Evolutionary conservation across 2,113 vertebrate species (phyloP).

Genomic region (Xiphophorus couchianus): DNA sequence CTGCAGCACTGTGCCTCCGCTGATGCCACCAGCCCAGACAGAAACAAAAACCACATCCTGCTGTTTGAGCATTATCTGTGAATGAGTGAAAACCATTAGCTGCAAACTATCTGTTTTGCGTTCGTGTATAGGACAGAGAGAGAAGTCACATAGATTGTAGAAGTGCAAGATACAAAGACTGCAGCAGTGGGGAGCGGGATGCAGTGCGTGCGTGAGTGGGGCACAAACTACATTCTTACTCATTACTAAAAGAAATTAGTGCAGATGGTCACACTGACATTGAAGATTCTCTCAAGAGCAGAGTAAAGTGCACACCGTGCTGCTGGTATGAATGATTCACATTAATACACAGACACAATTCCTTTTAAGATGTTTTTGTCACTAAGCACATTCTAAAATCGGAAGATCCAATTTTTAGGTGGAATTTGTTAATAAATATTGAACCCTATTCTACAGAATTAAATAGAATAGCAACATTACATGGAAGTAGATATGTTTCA

Average conservation of each 20-base stretch:
- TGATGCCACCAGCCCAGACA: slow-evolving; percentile 35
- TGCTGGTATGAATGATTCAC: slow-evolving; percentile 26
- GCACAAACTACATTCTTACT: slow-evolving; percentile 7
- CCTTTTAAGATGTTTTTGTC: neutral
- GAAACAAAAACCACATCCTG: slow-evolving; percentile 43
- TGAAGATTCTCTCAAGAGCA: slow-evolving; percentile 25
- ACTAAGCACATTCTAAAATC: slow-evolving; percentile 14
- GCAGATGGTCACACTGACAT: slow-evolving; percentile 32
- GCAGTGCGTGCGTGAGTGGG: slow-evolving; percentile 9
- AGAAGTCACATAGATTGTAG: neutral
- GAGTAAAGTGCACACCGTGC: slow-evolving; percentile 11
- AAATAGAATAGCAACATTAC: slow-evolving; percentile 3
- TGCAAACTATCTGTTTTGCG: slow-evolving; percentile 20
- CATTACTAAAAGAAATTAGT: slow-evolving; percentile 30
- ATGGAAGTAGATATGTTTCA: no score
- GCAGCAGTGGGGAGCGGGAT: slow-evolving; percentile 5
- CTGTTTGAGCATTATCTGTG: slow-evolving; percentile 45
- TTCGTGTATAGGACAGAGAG: neutral
- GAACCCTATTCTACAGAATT: neutral
- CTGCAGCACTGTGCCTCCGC: slow-evolving; percentile 33
- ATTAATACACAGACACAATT: slow-evolving; percentile 8
- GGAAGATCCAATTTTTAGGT: slow-evolving; percentile 5
- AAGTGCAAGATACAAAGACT: slow-evolving; percentile 3
- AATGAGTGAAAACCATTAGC: slow-evolving; percentile 51
- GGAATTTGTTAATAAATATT: neutral